Evolutionary conservation across 1,140 invertebrate species (phyloP), one percentile per base, ranked within the genome.

Genomic region (Leucophenga varia): DNA sequence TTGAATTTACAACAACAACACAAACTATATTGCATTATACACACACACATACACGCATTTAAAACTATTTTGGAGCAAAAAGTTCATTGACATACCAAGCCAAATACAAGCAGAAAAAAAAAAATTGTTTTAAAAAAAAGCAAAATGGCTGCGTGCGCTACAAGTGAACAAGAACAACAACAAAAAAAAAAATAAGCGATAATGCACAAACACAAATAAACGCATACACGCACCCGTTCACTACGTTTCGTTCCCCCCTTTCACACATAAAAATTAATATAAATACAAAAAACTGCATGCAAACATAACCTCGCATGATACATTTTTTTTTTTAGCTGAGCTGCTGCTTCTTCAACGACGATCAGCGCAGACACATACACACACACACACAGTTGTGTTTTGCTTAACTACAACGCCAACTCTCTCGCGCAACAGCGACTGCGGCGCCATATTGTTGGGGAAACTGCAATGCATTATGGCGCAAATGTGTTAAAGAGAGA

Each of bases 101-200:
- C 19, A 28, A 59, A 61, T 50, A 59, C 50, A 50, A 57, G 20
- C 18, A 28, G 42, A 22, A 56, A 38, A 45, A 43, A 58, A 53
- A 44, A 34, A n/a, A n/a, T 25, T 6, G 22, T 6, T 25, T 25
- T 25, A 6, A 6, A 25, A 6, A 25, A 25, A 25, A 67, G 56
- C 63, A 65, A 65, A 63, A 65, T 64, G 61, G 61, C 61, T 25
- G 61, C 61, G n/a, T n/a, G n/a, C n/a, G 22, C 22, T 25, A 25
- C 22, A 25, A 67, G 63, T 67, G 63, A 67, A 67, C 67, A 67
- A 68, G 63, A 67, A 63, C 63, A 59, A 67, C 67, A 67, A 67
- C 63, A 67, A 67, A 59, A 67, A 63, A 67, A 67, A n/a, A n/a
- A n/a, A n/a, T n/a, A n/a, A n/a, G n/a, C n/a, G n/a, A n/a, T n/a